phyloP scores from a whole-genome alignment of 2,888 invertebrate genomes.

The Deilephila porcellus region DNA sequence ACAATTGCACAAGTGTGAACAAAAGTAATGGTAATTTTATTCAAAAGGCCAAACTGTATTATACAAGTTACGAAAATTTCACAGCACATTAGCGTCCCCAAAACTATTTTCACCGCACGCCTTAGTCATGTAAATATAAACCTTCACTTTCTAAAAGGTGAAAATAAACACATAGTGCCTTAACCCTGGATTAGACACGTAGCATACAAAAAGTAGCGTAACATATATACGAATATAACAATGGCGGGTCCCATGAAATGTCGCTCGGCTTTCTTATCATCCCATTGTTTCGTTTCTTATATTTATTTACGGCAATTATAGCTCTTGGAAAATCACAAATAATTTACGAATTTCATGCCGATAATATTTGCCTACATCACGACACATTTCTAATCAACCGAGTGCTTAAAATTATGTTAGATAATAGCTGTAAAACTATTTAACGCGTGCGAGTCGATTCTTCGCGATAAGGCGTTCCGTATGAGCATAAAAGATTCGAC shows the following conservation, averaged over 20 bases:
- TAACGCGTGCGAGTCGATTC: too few species aligned
- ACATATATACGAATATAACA: constrained; percentile 52
- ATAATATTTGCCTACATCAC: too few species aligned
- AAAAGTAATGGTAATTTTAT: background rate
- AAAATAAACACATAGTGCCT: constrained; percentile 61
- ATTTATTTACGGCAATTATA: constrained; percentile 1
- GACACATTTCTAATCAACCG: too few species aligned
- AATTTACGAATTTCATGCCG: too few species aligned
- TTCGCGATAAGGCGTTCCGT: too few species aligned
- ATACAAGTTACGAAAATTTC: constrained; percentile 55
- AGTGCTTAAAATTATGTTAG: too few species aligned
- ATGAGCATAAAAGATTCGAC: too few species aligned
- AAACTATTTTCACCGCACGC: constrained; percentile 56
- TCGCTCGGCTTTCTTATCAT: constrained; percentile 29
- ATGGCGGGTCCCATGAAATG: constrained; percentile 39
- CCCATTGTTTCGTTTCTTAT: background rate
- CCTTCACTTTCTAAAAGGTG: constrained; percentile 82
- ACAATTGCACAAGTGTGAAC: constrained; percentile 2
- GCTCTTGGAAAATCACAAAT: background rate
- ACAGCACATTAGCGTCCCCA: constrained; percentile 54
- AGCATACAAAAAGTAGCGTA: constrained; percentile 50
- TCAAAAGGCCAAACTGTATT: constrained; percentile 34
- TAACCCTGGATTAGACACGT: constrained; percentile 63
- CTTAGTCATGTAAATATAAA: constrained; percentile 73
- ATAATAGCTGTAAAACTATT: too few species aligned